A percentile compares a stretch with the other conserved stretches of the same genome.
Conservation (phyloP, 2,888 invertebrate species). For the Capitulum mitella region DNA sequence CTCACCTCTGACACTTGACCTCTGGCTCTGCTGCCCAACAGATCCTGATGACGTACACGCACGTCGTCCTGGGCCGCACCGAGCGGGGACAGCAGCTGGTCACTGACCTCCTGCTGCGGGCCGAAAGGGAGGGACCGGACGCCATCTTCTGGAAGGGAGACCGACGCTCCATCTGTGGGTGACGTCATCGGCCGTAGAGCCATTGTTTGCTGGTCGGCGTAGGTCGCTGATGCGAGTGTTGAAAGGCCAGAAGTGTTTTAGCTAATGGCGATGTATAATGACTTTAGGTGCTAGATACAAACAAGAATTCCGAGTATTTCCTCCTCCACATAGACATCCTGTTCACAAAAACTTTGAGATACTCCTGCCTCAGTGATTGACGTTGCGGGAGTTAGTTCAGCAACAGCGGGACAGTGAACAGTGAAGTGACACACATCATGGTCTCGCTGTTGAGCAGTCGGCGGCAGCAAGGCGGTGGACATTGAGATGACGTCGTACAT, state of each 20-base stretch:
- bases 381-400: too few relatives aligned
- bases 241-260: too few relatives aligned
- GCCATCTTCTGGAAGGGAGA: background rate
- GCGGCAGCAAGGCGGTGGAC: slow-evolving; percentile 50
- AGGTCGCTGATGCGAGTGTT: too few relatives aligned
- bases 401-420: background rate
- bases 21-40: too few relatives aligned
- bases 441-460: slow-evolving; percentile 26
- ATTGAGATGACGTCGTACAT: slow-evolving; percentile 63
- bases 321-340: too few relatives aligned
- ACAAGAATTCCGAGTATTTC: too few relatives aligned
- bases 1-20: too few relatives aligned
- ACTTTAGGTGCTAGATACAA: too few relatives aligned
- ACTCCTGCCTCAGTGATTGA: too few relatives aligned
- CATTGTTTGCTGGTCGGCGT: too few relatives aligned
- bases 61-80: background rate
- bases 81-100: background rate
- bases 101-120: background rate
- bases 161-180: background rate
- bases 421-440: background rate
- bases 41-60: background rate
- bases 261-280: too few relatives aligned
- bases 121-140: background rate
- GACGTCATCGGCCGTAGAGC: background rate
- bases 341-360: too few relatives aligned